phyloP scores from a whole-genome alignment of 2,888 invertebrate species.

The Acrobasis repandana region DNA sequence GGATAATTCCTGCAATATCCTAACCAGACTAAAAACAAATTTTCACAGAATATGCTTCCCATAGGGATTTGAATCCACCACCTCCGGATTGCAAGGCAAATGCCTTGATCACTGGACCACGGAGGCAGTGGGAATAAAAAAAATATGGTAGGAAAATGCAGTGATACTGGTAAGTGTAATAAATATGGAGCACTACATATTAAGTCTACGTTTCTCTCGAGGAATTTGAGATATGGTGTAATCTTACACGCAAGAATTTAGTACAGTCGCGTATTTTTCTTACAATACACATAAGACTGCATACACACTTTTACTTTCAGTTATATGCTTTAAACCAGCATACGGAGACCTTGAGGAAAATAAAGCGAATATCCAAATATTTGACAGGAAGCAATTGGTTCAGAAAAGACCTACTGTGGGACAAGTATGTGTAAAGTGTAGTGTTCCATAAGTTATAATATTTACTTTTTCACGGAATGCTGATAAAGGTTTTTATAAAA shows the following conservation, averaged over 20 bases:
- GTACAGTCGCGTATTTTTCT: background rate
- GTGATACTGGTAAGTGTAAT: background rate
- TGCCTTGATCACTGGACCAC: too few species aligned
- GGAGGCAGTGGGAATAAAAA: too few species aligned
- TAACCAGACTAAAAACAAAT: too few species aligned
- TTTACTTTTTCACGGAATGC: background rate
- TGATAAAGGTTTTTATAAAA: background rate
- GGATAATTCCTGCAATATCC: too few species aligned
- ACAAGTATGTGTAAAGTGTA: slow-evolving; percentile 13
- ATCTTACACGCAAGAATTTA: background rate
- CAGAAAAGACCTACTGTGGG: slow-evolving; percentile 11
- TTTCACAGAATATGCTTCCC: too few species aligned
- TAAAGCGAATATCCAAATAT: slow-evolving; percentile 3
- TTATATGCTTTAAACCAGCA: background rate
- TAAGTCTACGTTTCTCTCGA: background rate
- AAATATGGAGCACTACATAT: background rate
- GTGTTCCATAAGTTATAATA: slow-evolving; percentile 5
- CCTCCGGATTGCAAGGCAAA: too few species aligned
- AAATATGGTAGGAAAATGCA: background rate
- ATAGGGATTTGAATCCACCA: too few species aligned
- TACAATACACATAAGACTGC: background rate
- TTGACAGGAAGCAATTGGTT: slow-evolving; percentile 1
- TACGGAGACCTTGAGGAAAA: slow-evolving; percentile 3
- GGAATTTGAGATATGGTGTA: background rate
- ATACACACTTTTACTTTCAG: background rate